A percentile compares a stretch with the other conserved stretches of the same genome.
Evolutionary conservation across 2,797 vertebrate species (phyloP).

Genomic region (Gallinago nigripennis): DNA sequence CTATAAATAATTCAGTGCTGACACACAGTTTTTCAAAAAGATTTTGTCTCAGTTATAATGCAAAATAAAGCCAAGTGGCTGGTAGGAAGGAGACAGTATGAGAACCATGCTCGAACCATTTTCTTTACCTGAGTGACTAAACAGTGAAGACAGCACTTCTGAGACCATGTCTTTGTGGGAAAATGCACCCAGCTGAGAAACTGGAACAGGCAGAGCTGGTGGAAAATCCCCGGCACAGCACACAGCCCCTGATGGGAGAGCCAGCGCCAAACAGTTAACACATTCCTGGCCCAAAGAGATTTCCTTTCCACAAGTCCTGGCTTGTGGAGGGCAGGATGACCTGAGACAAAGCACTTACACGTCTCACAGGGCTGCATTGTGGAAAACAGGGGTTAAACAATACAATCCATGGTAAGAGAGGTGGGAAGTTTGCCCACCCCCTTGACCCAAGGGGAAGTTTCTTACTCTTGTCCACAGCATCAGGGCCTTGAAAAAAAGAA

Average conservation of each 20-base stretch:
- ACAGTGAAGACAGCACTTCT: not conserved
- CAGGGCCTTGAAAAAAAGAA: not conserved
- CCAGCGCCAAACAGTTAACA: not conserved
- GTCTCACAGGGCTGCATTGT: not conserved
- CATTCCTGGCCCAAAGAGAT: not conserved
- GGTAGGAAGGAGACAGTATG: not conserved
- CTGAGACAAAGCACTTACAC: not conserved
- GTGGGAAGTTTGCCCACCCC: not conserved
- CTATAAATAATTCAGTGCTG: conserved; percentile 61
- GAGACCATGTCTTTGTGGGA: not conserved
- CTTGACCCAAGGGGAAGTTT: not conserved
- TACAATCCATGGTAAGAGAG: not conserved
- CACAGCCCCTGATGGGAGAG: not conserved
- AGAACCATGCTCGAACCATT: not conserved
- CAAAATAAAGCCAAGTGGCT: conserved; percentile 1
- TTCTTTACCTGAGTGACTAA: conserved; percentile 12
- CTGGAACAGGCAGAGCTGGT: not conserved
- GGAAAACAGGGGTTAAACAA: not conserved
- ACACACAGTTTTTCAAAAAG: conserved; percentile 37
- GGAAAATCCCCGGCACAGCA: conserved; percentile 48
- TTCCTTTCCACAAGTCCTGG: not conserved
- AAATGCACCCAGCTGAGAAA: conserved; percentile 4
- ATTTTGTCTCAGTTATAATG: conserved; percentile 7
- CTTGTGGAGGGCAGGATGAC: not conserved
- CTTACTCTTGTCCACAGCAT: not conserved